phyloP scores from a whole-genome alignment of 2,113 vertebrate species.

The Crotalus tigris region DNA sequence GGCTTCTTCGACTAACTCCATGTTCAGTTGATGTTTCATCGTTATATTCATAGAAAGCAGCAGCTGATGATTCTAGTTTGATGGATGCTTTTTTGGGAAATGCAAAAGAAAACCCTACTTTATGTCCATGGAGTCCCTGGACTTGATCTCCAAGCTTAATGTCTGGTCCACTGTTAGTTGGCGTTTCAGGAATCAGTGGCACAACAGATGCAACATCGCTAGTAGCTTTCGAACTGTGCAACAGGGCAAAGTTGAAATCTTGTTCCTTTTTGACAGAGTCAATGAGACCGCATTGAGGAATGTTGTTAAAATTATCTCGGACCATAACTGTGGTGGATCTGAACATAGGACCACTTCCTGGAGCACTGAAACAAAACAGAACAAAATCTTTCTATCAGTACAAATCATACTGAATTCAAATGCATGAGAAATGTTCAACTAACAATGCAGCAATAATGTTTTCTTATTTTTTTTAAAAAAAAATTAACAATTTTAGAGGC shows the following conservation, averaged over 20 bases:
- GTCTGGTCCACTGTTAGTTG: conserved; percentile 37
- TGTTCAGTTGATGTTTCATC: conserved; percentile 72
- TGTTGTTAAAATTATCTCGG: conserved; percentile 64
- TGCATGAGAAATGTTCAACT: background rate
- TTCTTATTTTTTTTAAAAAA: background rate
- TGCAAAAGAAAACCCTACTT: conserved; percentile 83
- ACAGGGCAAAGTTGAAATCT: conserved; percentile 41
- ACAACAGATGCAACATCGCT: conserved; percentile 36
- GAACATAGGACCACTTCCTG: conserved; percentile 89
- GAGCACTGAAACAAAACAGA: conserved; percentile 72
- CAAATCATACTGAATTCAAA: background rate
- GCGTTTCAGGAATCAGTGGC: conserved; percentile 46
- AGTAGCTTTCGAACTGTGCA: conserved; percentile 36
- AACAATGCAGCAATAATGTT: background rate
- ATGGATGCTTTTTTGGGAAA: conserved; percentile 82
- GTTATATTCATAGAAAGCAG: conserved; percentile 80
- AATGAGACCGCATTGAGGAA: conserved; percentile 43
- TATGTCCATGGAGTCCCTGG: conserved; percentile 69
- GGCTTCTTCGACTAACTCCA: conserved; percentile 69
- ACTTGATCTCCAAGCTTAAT: conserved; percentile 63
- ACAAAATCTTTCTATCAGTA: background rate
- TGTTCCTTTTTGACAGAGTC: conserved; percentile 52
- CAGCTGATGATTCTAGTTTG: conserved; percentile 85
- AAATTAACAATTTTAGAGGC: background rate
- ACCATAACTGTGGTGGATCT: conserved; percentile 87